Evolutionary conservation across 53 echinoderm and acorn worm genomes (phyloP).

Genomic region (Antedon mediterranea): DNA sequence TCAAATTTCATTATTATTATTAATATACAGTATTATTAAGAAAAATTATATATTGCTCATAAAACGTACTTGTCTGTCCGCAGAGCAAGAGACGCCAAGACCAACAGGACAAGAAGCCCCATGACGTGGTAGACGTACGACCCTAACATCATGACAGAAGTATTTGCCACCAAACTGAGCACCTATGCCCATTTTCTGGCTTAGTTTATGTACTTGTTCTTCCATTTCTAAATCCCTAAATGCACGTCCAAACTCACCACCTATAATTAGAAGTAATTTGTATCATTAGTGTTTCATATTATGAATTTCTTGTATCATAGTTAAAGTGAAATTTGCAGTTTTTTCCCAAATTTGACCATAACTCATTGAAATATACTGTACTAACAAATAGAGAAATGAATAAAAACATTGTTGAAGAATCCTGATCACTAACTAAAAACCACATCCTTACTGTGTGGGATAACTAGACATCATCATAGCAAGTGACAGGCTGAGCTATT

Average conservation of each 20-base stretch:
- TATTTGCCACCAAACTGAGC: constrained; percentile 99
- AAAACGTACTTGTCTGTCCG: constrained; percentile 75
- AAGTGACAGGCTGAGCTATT: no score
- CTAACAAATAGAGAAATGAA: no score
- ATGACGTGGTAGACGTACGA: constrained; percentile 80
- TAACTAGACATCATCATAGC: no score
- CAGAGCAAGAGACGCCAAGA: constrained; percentile 88
- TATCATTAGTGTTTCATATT: no score
- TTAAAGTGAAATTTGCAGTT: no score
- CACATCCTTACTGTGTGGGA: no score
- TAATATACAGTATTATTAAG: not conserved
- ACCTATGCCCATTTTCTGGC: constrained; percentile 71
- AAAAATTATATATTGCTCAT: not conserved
- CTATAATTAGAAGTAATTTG: constrained; percentile 3
- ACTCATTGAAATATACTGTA: no score
- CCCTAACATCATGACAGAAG: constrained; percentile 98
- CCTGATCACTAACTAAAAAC: no score
- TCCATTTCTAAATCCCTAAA: constrained; percentile 87
- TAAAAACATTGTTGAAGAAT: no score
- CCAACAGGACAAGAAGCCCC: constrained; percentile 98
- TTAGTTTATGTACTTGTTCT: constrained; percentile 61
- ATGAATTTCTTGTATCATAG: no score
- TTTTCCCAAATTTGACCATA: no score
- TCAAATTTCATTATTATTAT: not conserved
- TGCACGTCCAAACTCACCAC: constrained; percentile 75